These are phyloP conservation scores for Chaenogobius annularis DNA, from an alignment of 2,113 vertebrate species.

Conservation along the genomic window DNA sequence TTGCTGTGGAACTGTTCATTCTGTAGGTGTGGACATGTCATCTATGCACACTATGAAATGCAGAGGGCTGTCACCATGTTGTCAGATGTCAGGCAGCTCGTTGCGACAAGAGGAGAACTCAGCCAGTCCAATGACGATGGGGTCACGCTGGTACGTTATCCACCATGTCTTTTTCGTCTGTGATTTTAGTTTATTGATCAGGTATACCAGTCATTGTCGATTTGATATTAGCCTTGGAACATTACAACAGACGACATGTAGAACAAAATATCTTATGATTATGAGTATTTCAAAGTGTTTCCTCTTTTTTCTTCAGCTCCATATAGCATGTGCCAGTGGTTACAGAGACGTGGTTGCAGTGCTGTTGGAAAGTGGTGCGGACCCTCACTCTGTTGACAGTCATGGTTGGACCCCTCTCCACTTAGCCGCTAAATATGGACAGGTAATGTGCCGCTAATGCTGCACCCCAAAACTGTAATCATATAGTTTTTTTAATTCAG, in stretches of 20 bases:
- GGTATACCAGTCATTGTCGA: not conserved
- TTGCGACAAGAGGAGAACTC: constrained; percentile 79
- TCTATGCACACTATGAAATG: constrained; percentile 83
- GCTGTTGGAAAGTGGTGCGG: constrained; percentile 82
- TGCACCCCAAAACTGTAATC: not conserved
- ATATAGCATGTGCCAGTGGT: constrained; percentile 90
- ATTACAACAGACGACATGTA: not conserved
- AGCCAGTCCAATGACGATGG: constrained; percentile 87
- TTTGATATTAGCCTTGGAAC: not conserved
- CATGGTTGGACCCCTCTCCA: constrained; percentile 91
- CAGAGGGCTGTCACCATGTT: constrained; percentile 86
- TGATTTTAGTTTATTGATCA: not conserved
- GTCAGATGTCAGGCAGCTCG: constrained; percentile 83
- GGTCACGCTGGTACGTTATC: constrained; percentile 85
- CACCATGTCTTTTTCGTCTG: not conserved
- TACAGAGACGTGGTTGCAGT: constrained; percentile 85
- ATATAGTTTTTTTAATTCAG: not conserved
- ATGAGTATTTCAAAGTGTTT: not conserved
- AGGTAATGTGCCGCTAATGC: constrained; percentile 75
- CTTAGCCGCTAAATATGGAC: constrained; percentile 92
- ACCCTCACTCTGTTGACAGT: constrained; percentile 81
- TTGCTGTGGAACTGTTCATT: constrained; percentile 6
- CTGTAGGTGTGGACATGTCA: constrained; percentile 84
- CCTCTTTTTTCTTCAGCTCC: constrained; percentile 75
- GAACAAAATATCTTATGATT: not conserved